phyloP scores from a whole-genome alignment of 2,797 vertebrate genomes.

The Phataginus tricuspis region DNA sequence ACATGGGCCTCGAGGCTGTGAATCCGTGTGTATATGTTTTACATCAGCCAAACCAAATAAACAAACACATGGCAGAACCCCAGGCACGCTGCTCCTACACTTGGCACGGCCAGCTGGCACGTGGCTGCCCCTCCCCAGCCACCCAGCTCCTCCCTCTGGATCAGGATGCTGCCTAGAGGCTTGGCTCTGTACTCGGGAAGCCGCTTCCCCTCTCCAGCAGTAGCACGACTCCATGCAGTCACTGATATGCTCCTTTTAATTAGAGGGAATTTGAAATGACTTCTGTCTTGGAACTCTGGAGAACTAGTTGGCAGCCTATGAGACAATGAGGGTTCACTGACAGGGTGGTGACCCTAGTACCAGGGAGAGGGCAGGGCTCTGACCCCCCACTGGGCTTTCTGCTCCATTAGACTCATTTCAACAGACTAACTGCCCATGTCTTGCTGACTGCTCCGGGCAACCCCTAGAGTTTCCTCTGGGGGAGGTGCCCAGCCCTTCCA shows the following conservation, averaged over 20 bases:
- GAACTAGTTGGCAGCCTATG: background rate
- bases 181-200: conserved; percentile 63
- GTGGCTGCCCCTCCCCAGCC: conserved; percentile 71
- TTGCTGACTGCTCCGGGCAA: background rate
- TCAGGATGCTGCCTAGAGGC: conserved; percentile 47
- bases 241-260: conserved; percentile 49
- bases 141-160: conserved; percentile 51
- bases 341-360: background rate
- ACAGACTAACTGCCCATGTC: too few relatives aligned
- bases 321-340: background rate
- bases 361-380: background rate
- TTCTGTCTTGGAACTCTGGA: conserved; percentile 49
- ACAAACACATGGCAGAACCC: conserved; percentile 81
- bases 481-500: background rate
- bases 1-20: conserved; percentile 69
- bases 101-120: conserved; percentile 79
- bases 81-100: conserved; percentile 65
- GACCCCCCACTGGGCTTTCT: background rate
- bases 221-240: conserved; percentile 43
- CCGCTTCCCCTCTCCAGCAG: background rate
- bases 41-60: conserved; percentile 81
- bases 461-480: background rate
- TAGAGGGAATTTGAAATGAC: conserved; percentile 54
- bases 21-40: conserved; percentile 74
- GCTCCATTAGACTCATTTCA: background rate